These are phyloP conservation scores for Micronycteris hirsuta DNA, from an alignment of 2,113 vertebrate genomes.

Conservation along the genomic window DNA sequence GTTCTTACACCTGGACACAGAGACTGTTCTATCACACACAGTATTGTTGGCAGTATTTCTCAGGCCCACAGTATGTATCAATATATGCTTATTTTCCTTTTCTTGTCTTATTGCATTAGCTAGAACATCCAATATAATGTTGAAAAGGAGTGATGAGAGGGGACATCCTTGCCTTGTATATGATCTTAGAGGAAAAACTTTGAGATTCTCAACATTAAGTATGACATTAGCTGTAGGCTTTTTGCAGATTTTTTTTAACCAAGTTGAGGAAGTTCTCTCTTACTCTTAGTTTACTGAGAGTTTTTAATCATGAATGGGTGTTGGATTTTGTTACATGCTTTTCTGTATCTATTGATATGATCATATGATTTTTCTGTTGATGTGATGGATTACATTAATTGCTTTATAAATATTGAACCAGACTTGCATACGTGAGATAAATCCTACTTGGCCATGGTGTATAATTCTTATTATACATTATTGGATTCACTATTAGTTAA, in stretches of 20 bases:
- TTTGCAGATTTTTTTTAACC: background rate
- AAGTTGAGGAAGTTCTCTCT: background rate
- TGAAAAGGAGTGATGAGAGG: background rate
- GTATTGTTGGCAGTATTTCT: rapidly evolving
- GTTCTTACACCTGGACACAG: background rate
- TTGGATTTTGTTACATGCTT: background rate
- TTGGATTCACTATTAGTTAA: background rate
- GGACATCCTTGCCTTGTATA: background rate
- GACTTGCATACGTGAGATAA: background rate
- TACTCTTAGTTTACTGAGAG: background rate
- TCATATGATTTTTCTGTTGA: background rate
- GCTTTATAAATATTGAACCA: background rate
- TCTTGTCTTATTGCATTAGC: background rate
- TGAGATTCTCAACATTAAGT: background rate
- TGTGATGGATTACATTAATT: background rate
- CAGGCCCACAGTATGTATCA: background rate
- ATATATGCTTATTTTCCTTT: background rate
- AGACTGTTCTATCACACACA: rapidly evolving
- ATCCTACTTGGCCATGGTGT: background rate
- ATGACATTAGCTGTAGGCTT: background rate
- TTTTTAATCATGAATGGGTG: background rate
- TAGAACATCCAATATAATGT: background rate
- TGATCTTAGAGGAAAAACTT: background rate
- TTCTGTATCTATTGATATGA: background rate
- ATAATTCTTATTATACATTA: background rate